These are phyloP conservation scores for Amiota mariae DNA, from an alignment of 2,888 invertebrate genomes.

Conservation along the genomic window DNA sequence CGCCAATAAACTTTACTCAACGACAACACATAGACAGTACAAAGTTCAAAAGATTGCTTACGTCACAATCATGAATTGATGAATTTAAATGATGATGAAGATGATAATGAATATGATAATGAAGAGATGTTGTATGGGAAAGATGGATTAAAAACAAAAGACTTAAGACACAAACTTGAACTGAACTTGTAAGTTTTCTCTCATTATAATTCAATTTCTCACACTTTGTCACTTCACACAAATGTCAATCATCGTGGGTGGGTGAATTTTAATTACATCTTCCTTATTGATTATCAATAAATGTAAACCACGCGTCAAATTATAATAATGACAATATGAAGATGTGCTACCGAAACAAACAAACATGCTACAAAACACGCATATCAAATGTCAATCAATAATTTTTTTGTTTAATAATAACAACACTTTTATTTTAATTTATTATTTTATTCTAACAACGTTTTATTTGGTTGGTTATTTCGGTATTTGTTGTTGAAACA, in stretches of 20 bases:
- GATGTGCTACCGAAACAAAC: neutral
- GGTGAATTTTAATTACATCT: neutral
- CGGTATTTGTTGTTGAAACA: neutral
- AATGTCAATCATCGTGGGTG: conserved; percentile 5
- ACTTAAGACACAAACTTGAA: conserved; percentile 58
- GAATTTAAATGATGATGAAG: too few species aligned
- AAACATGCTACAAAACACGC: too few species aligned
- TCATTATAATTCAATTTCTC: neutral
- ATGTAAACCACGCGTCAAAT: neutral
- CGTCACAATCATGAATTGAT: too few species aligned
- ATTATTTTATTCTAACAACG: too few species aligned
- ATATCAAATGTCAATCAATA: too few species aligned
- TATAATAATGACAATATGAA: neutral
- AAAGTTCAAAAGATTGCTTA: too few species aligned
- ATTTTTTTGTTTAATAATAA: too few species aligned
- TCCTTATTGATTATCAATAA: neutral
- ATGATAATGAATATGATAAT: neutral
- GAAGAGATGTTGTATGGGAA: neutral
- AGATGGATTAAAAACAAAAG: conserved; percentile 47
- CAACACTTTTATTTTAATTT: too few species aligned
- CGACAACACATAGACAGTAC: too few species aligned
- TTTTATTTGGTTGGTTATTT: too few species aligned
- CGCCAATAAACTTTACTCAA: too few species aligned
- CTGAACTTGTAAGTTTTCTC: conserved; percentile 26
- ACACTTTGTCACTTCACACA: neutral